Percentiles rank a stretch among this genome's conserved stretches.
These are phyloP conservation scores for Tetranychus piercei DNA, from an alignment of 2,888 invertebrate species.

Conservation along the genomic window DNA sequence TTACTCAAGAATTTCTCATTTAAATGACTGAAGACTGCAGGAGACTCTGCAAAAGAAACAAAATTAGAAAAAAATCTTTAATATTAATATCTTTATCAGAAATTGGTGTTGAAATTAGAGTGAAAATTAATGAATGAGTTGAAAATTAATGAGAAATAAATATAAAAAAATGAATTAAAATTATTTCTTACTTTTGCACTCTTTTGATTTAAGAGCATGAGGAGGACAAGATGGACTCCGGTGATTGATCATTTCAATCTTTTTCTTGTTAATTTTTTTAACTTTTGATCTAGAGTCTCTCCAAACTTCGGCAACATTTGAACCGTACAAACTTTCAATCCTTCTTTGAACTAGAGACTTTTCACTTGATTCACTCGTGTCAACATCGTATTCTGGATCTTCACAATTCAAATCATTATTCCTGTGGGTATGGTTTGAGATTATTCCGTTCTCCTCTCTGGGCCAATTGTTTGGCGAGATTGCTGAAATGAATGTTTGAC, in stretches of 20 bases:
- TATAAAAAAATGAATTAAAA: background rate
- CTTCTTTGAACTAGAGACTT: slow-evolving; percentile 65
- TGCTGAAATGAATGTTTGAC: background rate
- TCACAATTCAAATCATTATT: background rate
- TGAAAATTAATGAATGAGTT: background rate
- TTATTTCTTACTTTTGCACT: slow-evolving; percentile 1
- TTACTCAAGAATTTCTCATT: slow-evolving; percentile 18
- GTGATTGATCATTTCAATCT: background rate
- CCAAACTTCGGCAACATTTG: slow-evolving; percentile 22
- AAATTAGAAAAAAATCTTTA: background rate
- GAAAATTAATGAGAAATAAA: background rate
- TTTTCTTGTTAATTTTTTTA: slow-evolving; percentile 1
- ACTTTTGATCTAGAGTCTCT: slow-evolving; percentile 20
- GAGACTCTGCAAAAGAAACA: slow-evolving; percentile 23
- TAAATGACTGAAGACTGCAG: slow-evolving; percentile 63
- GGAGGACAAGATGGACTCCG: slow-evolving; percentile 24
- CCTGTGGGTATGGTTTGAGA: background rate
- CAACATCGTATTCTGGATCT: background rate
- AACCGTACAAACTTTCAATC: slow-evolving; percentile 69
- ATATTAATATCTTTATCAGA: background rate
- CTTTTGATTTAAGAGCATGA: slow-evolving; percentile 1
- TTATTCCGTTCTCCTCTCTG: background rate
- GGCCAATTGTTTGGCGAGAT: background rate
- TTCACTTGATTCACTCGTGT: background rate
- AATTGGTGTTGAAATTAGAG: background rate